Conservation (phyloP, 2,113 vertebrate species). For the Pundamilia nyererei region DNA sequence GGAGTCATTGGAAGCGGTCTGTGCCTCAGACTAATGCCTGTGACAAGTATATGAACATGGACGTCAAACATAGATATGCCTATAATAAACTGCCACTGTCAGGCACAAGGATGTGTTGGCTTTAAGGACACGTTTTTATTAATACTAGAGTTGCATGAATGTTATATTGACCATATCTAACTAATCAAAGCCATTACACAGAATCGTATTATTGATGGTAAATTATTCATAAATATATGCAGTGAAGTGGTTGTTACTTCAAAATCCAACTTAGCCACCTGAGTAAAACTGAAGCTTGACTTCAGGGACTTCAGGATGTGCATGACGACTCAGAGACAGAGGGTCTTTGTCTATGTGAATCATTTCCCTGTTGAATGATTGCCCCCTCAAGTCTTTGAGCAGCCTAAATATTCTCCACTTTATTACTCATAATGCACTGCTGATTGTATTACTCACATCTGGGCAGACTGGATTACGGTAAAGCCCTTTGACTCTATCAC, state of each 20-base stretch:
- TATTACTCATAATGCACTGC: conserved; percentile 62
- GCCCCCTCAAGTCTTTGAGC: conserved; percentile 38
- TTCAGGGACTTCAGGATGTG: neutral
- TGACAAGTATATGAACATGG: neutral
- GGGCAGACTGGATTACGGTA: conserved; percentile 50
- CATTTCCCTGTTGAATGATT: conserved; percentile 26
- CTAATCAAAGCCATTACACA: neutral
- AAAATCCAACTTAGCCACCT: neutral
- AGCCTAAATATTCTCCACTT: conserved; percentile 52
- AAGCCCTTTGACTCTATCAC: conserved; percentile 52
- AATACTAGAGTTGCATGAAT: neutral
- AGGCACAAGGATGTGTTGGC: neutral
- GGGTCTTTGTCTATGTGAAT: conserved; percentile 52
- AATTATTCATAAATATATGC: neutral
- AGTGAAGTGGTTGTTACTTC: neutral
- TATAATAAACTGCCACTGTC: neutral
- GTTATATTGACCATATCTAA: neutral
- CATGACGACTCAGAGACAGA: neutral
- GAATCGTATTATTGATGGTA: neutral
- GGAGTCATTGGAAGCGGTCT: conserved; percentile 1
- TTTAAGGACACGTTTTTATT: neutral
- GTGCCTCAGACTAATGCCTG: neutral
- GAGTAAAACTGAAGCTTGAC: neutral
- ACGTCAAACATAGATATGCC: conserved; percentile 10
- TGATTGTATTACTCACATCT: conserved; percentile 57